Base-by-base conservation (phyloP, 2,113 vertebrate genomes). In the Zosterops japonicus region DNA sequence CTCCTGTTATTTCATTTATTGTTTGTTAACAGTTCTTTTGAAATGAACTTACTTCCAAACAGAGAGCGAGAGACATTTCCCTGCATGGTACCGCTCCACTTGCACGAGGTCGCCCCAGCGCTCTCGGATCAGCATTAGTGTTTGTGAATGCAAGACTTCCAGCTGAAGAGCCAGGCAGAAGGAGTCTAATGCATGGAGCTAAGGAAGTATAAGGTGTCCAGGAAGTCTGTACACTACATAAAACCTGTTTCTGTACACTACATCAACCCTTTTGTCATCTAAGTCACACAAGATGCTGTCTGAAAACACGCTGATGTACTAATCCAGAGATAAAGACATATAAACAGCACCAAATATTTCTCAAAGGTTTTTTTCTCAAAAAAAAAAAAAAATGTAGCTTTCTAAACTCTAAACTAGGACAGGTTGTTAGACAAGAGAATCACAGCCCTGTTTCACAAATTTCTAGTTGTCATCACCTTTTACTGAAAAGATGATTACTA, bases 51-150 rank as follows among this genome's bases (percentile, higher is more conserved):
- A 99, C 99, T 99, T 99, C 99, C 99, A 99, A 95, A 99, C 99
- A 56, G 98, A 98, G 42, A 99, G 98, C 0, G 98, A 99, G 93
- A 99, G 99, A 95, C 98, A 99, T 97, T 99, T 99, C 68, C 99
- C 99, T 12, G 99, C 98, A 61, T 99, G 89, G 47, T 99, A 99
- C 94, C 99, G 98, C 97, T 99, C 99, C 93, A 99, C 99, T 94
- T 99, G 99, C 87, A 99, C 99, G 60, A 99, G 98, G 97, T 99
- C 99, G n/a, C 99, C 99, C 99, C 99, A 99, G 42, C 99, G 98
- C 97, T 99, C 99, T 65, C 99, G 98, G 87, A 99, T 98, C 95
- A 99, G 98, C 99, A 99, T 99, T 78, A 99, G 96, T 35, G 99
- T 99, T 96, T 99, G 99, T 33, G 99, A 99, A 97, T 99, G 99